Evolutionary conservation across 2,888 invertebrate species (phyloP).

Genomic region (Mycalesis mineus): DNA sequence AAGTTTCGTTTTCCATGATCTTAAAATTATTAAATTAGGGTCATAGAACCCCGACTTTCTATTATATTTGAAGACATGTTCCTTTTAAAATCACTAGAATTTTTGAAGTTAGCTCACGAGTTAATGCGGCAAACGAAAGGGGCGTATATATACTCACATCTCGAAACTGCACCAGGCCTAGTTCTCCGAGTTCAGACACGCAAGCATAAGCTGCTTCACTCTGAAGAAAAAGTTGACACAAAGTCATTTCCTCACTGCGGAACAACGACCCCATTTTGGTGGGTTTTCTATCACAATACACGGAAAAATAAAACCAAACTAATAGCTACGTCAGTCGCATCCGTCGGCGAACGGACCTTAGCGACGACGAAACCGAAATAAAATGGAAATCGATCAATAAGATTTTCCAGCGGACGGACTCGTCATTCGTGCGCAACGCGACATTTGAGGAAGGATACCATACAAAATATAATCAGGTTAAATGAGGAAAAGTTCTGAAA

Average conservation of each 20-base stretch:
- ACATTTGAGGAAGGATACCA: slow-evolving; percentile 42
- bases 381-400: slow-evolving; percentile 60
- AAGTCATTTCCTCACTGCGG: slow-evolving; percentile 98
- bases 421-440: slow-evolving; percentile 49
- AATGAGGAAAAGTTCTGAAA: too few species aligned
- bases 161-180: slow-evolving; percentile 97
- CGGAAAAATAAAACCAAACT: slow-evolving; percentile 43
- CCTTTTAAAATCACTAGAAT: background rate
- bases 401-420: slow-evolving; percentile 34
- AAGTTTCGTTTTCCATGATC: background rate
- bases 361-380: slow-evolving; percentile 66
- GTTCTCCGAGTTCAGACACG: slow-evolving; percentile 97
- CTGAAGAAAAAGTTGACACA: slow-evolving; percentile 98
- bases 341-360: slow-evolving; percentile 65
- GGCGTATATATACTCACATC: slow-evolving; percentile 83
- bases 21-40: slow-evolving; percentile 11
- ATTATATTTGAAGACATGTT: background rate
- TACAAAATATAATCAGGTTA: slow-evolving; percentile 10
- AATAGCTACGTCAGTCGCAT: slow-evolving; percentile 53
- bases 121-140: slow-evolving; percentile 21
- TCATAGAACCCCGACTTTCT: slow-evolving; percentile 8
- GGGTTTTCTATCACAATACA: slow-evolving; percentile 50
- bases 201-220: slow-evolving; percentile 99
- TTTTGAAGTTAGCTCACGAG: background rate
- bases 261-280: slow-evolving; percentile 91